A percentile compares a stretch with the other conserved stretches of the same genome.
Conservation (phyloP, 2,797 vertebrate species). For the Phalanger gymnotis region DNA sequence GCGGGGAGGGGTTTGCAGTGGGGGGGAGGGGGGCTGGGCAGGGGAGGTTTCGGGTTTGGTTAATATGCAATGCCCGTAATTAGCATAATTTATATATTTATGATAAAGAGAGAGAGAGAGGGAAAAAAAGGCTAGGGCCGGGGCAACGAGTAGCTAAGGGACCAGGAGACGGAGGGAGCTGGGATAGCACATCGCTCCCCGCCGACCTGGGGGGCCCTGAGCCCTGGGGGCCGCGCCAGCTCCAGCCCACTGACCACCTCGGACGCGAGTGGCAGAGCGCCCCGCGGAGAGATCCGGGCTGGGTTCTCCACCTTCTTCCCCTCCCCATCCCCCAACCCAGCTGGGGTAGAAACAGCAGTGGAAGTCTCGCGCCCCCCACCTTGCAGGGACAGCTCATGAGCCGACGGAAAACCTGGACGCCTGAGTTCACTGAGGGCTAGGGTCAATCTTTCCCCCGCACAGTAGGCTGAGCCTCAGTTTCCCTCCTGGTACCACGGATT, state of each 20-base stretch:
- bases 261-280: not conserved
- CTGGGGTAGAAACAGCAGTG: not conserved
- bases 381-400: not conserved
- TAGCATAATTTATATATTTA: constrained; percentile 99
- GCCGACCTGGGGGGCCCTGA: constrained; percentile 24
- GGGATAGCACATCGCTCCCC: constrained; percentile 3
- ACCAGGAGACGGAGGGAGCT: constrained; percentile 33
- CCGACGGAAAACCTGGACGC: not conserved
- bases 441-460: not conserved
- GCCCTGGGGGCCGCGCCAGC: constrained; percentile 41
- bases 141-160: constrained; percentile 52
- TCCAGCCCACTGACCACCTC: not conserved
- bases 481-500: not conserved
- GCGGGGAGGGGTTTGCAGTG: constrained; percentile 79
- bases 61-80: constrained; percentile 99
- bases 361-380: not conserved
- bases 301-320: constrained; percentile 1
- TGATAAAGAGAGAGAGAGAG: constrained; percentile 90
- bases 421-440: not conserved
- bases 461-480: not conserved
- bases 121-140: constrained; percentile 68
- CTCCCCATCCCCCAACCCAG: not conserved
- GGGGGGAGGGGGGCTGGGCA: constrained; percentile 82
- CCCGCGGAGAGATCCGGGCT: not conserved
- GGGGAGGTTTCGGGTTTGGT: constrained; percentile 88